Evolutionary conservation across 2,113 vertebrate species (phyloP), one percentile per base, ranked within the genome.

Genomic region (Mellivora capensis): DNA sequence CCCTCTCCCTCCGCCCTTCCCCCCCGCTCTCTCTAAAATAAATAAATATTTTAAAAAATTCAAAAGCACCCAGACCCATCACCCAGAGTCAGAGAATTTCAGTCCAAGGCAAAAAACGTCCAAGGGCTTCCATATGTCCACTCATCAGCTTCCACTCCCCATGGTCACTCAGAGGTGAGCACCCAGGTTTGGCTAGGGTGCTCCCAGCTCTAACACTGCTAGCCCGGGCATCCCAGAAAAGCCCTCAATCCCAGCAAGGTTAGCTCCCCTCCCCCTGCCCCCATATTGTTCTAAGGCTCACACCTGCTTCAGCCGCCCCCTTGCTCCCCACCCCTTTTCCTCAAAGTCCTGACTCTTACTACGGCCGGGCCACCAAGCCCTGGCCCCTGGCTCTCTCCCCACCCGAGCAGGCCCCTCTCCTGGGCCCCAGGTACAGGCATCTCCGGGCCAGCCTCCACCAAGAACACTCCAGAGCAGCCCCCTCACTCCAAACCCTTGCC

Each of bases 81-180:
- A 4, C 57, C n/a, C 9, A 31, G n/a, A 25, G 25, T 77, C 69
- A 42, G 85, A 34, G 61, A 42, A 77, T 18, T 18, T 34, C 49
- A 52, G 15, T 10, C 13, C 21, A 0, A 79, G 67, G 44, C 76
- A 59, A 37, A 27, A 62, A 64, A 21, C 6, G 21, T 23, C 57
- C 47, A 2, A 4, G 39, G 39, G 8, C 20, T 34, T 39, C 47
- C 27, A 1, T 9, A 3, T 59, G 6, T 7, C 39, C n/a, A 12
- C 39, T 20, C 15, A 1, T 42, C 27, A 61, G 10, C 4, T 20
- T 0, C 1, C 34, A 12, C n/a, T 14, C n/a, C 34, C 42, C 29
- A 0, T 0, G 2, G 27, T 54, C 42, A 42, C 64, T 11, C 0
- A 7, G 39, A 79, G 37, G 59, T 37, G 52, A 69, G 61, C 29